Evolutionary conservation across 2,888 invertebrate genomes (phyloP).

Genomic region (Athalia circularis): DNA sequence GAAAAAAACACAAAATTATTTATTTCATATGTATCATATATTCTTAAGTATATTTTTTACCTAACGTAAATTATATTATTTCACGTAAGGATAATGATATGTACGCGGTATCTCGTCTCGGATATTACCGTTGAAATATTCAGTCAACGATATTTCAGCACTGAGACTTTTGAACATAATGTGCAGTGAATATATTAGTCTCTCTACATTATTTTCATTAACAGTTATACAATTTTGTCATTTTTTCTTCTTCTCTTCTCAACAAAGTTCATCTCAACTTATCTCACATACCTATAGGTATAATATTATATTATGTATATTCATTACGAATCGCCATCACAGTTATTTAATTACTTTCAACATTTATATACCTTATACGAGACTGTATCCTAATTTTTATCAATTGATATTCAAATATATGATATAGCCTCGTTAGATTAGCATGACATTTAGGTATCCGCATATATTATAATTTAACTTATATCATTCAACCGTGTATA

Average conservation of each 20-base stretch:
- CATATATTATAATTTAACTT: too few relatives aligned
- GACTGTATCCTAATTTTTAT: not conserved
- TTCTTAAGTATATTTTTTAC: too few relatives aligned
- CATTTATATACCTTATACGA: constrained; percentile 20
- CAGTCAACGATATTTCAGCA: not conserved
- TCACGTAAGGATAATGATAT: constrained; percentile 22
- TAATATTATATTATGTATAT: too few relatives aligned
- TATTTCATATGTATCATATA: too few relatives aligned
- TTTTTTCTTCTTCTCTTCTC: not conserved
- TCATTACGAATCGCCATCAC: not conserved
- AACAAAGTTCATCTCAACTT: not conserved
- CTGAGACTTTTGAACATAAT: constrained; percentile 28
- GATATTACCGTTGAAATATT: not conserved
- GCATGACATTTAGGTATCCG: too few relatives aligned
- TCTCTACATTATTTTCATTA: not conserved
- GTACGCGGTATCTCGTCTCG: constrained; percentile 30
- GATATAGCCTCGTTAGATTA: too few relatives aligned
- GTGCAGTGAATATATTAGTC: constrained; percentile 29
- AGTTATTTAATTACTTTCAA: constrained; percentile 27
- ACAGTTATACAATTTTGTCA: constrained; percentile 9
- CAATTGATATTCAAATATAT: too few relatives aligned
- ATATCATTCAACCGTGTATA: too few relatives aligned
- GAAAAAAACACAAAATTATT: too few relatives aligned
- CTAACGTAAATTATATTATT: not conserved
- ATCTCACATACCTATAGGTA: not conserved